phyloP scores from a whole-genome alignment of 2,797 vertebrate species.

The Eremophila alpestris region DNA sequence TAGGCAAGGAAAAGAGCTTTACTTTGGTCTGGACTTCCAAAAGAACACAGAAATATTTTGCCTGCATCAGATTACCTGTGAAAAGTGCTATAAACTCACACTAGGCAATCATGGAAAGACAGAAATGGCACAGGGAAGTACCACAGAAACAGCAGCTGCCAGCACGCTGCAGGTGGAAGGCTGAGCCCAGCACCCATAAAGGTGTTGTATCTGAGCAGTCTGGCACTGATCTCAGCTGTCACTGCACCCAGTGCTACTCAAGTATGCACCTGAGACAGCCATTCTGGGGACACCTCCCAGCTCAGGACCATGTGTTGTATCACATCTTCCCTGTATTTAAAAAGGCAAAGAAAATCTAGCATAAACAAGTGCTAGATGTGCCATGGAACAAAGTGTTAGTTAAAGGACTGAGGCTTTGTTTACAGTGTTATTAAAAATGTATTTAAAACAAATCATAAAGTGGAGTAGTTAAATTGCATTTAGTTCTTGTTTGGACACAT shows the following conservation, averaged over 20 bases:
- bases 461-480: background rate
- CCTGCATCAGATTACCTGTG: background rate
- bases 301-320: background rate
- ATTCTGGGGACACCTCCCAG: background rate
- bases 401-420: background rate
- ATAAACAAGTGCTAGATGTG: background rate
- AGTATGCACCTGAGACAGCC: background rate
- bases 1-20: background rate
- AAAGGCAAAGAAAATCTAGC: background rate
- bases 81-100: background rate
- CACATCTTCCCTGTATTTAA: background rate
- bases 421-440: background rate
- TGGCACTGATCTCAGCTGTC: background rate
- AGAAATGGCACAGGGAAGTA: background rate
- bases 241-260: background rate
- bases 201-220: fast-evolving
- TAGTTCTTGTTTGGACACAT: background rate
- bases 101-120: fast-evolving
- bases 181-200: background rate
- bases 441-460: background rate
- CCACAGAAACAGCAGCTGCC: background rate
- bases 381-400: background rate
- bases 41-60: background rate
- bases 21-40: background rate
- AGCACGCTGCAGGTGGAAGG: background rate